Conservation (phyloP, 2,888 invertebrate species). For the Sialis lutaria region DNA sequence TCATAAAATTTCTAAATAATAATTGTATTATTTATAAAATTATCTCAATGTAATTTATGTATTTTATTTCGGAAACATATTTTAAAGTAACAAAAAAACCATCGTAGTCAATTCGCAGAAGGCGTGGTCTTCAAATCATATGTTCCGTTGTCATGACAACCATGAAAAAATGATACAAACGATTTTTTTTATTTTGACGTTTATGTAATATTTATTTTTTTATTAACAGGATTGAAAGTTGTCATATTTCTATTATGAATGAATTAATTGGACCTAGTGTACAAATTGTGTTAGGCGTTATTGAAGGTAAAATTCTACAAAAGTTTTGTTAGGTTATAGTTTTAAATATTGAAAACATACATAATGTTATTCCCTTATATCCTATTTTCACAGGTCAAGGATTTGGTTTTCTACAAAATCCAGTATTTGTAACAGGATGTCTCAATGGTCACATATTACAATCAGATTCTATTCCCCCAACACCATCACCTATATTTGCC, state of each 20-base stretch:
- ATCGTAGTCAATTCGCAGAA: slow-evolving; percentile 8
- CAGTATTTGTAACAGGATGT: slow-evolving; percentile 39
- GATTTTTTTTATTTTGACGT: background rate
- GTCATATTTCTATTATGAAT: slow-evolving; percentile 29
- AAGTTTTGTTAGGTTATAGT: background rate
- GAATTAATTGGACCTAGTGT: slow-evolving; percentile 42
- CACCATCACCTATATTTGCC: slow-evolving; percentile 42
- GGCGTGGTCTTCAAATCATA: slow-evolving; percentile 19
- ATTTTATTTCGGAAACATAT: background rate
- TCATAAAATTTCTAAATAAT: too few species aligned
- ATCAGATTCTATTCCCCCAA: slow-evolving; percentile 42
- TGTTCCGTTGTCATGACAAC: slow-evolving; percentile 16
- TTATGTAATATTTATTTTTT: background rate
- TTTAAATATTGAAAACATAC: background rate
- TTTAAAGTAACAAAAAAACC: background rate
- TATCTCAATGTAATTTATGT: too few species aligned
- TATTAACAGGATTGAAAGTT: too few species aligned
- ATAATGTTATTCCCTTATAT: background rate
- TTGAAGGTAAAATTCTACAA: slow-evolving; percentile 32
- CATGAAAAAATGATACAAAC: background rate
- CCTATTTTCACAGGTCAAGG: slow-evolving; percentile 31
- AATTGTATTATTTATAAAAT: too few species aligned
- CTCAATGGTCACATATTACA: slow-evolving; percentile 44
- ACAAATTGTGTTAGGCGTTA: slow-evolving; percentile 46
- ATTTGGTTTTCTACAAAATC: slow-evolving; percentile 34